Conservation (phyloP, 2,888 invertebrate genomes). For the Arctia plantaginis region DNA sequence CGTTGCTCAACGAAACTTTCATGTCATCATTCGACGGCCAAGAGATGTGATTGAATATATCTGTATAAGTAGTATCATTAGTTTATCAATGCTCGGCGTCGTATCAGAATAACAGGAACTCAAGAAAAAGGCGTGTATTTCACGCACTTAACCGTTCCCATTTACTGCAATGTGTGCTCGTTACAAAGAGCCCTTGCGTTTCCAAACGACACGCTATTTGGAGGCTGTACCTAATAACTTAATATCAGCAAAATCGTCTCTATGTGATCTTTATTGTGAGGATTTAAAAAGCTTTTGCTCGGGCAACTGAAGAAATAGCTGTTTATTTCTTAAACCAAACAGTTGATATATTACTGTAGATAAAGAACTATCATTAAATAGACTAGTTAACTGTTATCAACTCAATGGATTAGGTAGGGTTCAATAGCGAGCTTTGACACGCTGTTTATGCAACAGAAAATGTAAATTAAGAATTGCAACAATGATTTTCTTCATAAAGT, state of each 20-base stretch:
- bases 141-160: constrained; percentile 39
- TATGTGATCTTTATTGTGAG: constrained; percentile 26
- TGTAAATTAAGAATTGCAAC: background rate
- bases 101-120: constrained; percentile 20
- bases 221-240: constrained; percentile 46
- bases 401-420: background rate
- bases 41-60: background rate
- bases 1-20: background rate
- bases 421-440: no score
- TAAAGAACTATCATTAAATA: background rate
- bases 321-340: background rate
- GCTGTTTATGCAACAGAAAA: no score
- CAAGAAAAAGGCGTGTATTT: constrained; percentile 27
- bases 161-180: constrained; percentile 42
- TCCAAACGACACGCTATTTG: constrained; percentile 32
- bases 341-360: background rate
- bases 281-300: background rate
- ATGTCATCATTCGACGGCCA: background rate
- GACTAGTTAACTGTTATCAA: background rate
- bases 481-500: background rate
- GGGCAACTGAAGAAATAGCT: background rate
- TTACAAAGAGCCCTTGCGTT: constrained; percentile 37
- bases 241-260: constrained; percentile 36
- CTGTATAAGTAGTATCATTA: background rate
- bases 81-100: background rate